A percentile compares a stretch with the other conserved stretches of the same genome.
Evolutionary conservation across 2,113 vertebrate species (phyloP).

Genomic region (Toxostoma redivivum): DNA sequence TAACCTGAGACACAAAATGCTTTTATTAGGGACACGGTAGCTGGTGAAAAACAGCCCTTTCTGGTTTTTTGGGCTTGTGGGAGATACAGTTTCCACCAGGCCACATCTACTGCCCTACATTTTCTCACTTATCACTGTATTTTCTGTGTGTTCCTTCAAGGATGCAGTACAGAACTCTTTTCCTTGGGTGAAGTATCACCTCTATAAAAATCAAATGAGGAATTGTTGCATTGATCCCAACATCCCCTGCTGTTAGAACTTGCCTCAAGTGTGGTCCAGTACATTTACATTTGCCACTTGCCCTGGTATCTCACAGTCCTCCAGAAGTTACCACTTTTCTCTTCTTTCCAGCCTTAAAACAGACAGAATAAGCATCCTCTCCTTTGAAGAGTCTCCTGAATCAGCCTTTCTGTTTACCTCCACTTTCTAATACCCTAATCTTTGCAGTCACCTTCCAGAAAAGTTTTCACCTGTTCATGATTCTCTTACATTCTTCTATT

Average conservation of each 20-base stretch:
- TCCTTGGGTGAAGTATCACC: neutral
- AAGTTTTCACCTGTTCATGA: neutral
- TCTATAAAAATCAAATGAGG: neutral
- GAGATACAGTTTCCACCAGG: neutral
- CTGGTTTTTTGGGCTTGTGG: neutral
- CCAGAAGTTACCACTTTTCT: neutral
- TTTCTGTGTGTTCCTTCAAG: neutral
- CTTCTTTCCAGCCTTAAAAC: neutral
- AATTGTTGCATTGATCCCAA: neutral
- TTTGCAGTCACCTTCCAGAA: neutral
- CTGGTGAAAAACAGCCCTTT: neutral
- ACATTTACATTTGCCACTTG: neutral
- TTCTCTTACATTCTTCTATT: neutral
- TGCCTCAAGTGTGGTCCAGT: neutral
- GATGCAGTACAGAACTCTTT: neutral
- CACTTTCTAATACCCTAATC: neutral
- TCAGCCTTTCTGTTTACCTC: neutral
- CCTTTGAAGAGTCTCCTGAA: neutral
- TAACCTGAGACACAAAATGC: constrained; percentile 25
- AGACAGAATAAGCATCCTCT: neutral
- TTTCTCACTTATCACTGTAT: neutral
- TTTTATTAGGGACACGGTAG: neutral
- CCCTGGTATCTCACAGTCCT: neutral
- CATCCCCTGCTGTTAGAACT: neutral
- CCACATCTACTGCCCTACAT: neutral